A percentile compares a stretch with the other conserved stretches of the same genome.
Evolutionary conservation across 2,113 vertebrate species (phyloP).

Genomic region (Electrona antarctica): DNA sequence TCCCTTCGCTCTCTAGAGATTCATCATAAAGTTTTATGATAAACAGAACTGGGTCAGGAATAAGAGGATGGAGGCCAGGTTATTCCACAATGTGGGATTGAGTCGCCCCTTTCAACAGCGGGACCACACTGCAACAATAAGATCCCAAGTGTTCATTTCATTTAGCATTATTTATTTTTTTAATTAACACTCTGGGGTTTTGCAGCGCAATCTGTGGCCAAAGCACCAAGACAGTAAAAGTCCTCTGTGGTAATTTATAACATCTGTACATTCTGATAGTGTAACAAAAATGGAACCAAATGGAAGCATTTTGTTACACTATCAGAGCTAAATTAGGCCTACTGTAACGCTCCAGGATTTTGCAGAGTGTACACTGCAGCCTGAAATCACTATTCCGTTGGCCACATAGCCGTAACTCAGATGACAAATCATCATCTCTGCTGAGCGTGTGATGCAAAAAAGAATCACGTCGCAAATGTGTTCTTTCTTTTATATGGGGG

Average conservation of each 20-base stretch:
- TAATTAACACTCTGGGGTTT: no score
- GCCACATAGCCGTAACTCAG: constrained; percentile 40
- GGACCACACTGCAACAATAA: no score
- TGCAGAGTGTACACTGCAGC: constrained; percentile 40
- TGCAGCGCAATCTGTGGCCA: no score
- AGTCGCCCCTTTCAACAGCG: constrained; percentile 19
- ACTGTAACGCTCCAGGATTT: constrained; percentile 8
- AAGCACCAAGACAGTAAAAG: no score
- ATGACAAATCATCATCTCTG: constrained; percentile 38
- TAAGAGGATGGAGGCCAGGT: constrained; percentile 50
- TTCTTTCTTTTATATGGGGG: constrained; percentile 14
- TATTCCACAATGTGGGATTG: constrained; percentile 17
- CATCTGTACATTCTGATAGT: no score
- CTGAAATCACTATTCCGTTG: constrained; percentile 32
- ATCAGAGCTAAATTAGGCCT: constrained; percentile 26
- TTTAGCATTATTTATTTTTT: no score
- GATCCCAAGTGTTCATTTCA: no score
- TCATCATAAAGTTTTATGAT: constrained; percentile 74
- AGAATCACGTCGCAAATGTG: constrained; percentile 29
- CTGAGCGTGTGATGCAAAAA: background rate
- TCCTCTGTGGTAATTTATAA: no score
- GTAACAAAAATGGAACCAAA: no score
- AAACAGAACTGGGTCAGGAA: constrained; percentile 72
- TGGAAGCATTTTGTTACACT: constrained; percentile 3
- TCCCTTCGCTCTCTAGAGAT: constrained; percentile 51